Percentiles rank a stretch among this genome's conserved stretches.
phyloP scores from a whole-genome alignment of 2,113 vertebrate species.

The Protomyctophum bolini region DNA sequence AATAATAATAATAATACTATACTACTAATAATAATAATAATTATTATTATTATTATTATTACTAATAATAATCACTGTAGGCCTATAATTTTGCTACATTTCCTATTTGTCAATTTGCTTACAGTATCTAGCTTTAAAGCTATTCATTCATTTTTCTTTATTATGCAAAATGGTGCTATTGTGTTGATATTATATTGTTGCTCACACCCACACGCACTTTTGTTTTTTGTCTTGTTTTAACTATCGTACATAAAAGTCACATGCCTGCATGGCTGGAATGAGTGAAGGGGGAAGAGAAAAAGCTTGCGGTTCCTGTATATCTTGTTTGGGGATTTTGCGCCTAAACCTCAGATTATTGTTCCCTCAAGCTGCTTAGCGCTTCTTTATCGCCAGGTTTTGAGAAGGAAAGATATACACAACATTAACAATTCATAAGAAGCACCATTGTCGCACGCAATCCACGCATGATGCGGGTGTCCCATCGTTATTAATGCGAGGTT shows the following conservation, averaged over 20 bases:
- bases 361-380: slow-evolving; percentile 67
- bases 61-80: background rate
- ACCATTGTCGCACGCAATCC: slow-evolving; percentile 50
- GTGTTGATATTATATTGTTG: no score
- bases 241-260: background rate
- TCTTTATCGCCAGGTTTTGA: slow-evolving; percentile 71
- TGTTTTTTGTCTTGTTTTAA: background rate
- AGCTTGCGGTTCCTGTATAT: slow-evolving; percentile 30
- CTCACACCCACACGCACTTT: no score
- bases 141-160: no score
- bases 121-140: no score
- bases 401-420: slow-evolving; percentile 59
- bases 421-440: slow-evolving; percentile 72
- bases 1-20: no score
- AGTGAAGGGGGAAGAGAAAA: slow-evolving; percentile 25
- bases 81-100: no score
- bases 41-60: slow-evolving; percentile 4
- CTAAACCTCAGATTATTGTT: slow-evolving; percentile 76
- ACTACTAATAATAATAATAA: background rate
- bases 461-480: slow-evolving; percentile 44
- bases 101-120: no score
- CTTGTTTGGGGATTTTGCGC: slow-evolving; percentile 68
- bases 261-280: slow-evolving; percentile 25
- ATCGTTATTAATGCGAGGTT: slow-evolving; percentile 56
- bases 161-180: no score